phyloP scores from a whole-genome alignment of 2,113 vertebrate species.

The Melospiza georgiana region DNA sequence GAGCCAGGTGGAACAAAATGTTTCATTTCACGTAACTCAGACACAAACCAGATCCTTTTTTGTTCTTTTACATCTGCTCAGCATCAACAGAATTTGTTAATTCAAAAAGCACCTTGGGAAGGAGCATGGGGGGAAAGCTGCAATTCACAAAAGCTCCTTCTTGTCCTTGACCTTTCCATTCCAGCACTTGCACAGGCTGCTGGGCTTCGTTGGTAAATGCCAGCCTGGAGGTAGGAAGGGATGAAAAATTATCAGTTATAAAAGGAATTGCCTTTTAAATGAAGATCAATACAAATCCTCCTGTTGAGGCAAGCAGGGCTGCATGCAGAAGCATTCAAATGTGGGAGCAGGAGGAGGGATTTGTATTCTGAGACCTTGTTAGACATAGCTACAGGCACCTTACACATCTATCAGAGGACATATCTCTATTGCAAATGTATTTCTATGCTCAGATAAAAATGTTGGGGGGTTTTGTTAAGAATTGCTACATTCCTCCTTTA shows the following conservation, averaged over 20 bases:
- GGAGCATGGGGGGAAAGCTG: not conserved
- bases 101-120: not conserved
- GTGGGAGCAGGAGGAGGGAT: not conserved
- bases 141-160: not conserved
- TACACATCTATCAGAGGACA: not conserved
- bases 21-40: not conserved
- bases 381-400: not conserved
- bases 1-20: not conserved
- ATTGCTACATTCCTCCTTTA: not conserved
- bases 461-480: not conserved
- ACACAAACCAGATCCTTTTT: not conserved
- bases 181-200: not conserved
- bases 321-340: not conserved
- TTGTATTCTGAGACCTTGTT: not conserved
- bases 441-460: not conserved
- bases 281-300: not conserved
- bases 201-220: constrained; percentile 24
- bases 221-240: not conserved
- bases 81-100: not conserved
- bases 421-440: not conserved
- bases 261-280: constrained; percentile 6
- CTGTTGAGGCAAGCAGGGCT: not conserved
- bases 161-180: constrained; percentile 49
- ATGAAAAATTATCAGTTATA: not conserved
- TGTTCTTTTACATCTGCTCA: not conserved